Evolutionary conservation across 2,797 vertebrate genomes (phyloP).

Genomic region (Glyptemys insculpta): DNA sequence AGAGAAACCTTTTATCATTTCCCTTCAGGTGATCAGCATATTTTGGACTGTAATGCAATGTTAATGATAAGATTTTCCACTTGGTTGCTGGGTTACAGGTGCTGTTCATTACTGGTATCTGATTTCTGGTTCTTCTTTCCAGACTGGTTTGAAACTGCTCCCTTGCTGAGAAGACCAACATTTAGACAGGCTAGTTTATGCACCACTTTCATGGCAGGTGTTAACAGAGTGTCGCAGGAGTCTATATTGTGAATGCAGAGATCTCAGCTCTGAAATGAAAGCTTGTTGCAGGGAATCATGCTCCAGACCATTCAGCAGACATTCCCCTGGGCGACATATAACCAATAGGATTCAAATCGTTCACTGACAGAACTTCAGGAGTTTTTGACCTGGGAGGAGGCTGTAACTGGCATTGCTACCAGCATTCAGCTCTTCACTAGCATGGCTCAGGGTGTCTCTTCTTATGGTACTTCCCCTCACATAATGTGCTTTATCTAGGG

Average conservation of each 20-base stretch:
- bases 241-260: neutral
- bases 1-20: constrained; percentile 31
- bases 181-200: neutral
- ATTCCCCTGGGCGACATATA: accelerated
- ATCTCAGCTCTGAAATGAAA: neutral
- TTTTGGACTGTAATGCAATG: neutral
- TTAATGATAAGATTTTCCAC: constrained; percentile 28
- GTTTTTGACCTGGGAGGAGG: neutral
- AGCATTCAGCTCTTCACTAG: neutral
- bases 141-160: neutral
- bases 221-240: neutral
- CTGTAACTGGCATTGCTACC: neutral
- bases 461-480: neutral
- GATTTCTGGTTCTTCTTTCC: neutral
- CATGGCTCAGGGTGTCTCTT: neutral
- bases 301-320: neutral
- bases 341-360: accelerated
- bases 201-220: neutral
- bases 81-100: constrained; percentile 43
- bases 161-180: neutral
- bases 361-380: neutral
- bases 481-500: accelerated
- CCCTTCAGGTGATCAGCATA: constrained; percentile 46
- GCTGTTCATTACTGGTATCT: neutral
- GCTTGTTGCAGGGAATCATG: neutral